Evolutionary conservation across 1,140 invertebrate species (phyloP), one percentile per base, ranked within the genome.

Genomic region (Lepidotrigona ventralis): DNA sequence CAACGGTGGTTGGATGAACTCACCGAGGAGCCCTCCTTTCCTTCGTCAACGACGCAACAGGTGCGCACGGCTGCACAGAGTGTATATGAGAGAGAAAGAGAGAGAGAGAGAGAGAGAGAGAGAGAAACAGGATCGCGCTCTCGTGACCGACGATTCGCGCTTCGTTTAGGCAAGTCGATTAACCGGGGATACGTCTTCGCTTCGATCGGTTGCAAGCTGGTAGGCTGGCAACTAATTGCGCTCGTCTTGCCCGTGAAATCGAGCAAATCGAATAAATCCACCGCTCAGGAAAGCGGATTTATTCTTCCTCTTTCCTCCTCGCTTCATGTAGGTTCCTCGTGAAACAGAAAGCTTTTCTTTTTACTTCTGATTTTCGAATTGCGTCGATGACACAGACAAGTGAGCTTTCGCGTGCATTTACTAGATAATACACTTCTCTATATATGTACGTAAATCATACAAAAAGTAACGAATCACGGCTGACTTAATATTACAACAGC

Each of bases 231-330:
- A 70, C 71, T 75, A 81, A 81, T 81, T 81, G 15, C 60, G 26
- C 71, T 81, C 39, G 29, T 74, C 46, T 46, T 81, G n/a, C 71
- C 60, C 79, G 79, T 81, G 79, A 74, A 81, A 81, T 81, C 79
- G 79, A 54, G 71, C 53, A 56, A 81, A 74, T 81, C 58, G 78
- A 79, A 17, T 23, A 19, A 70, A 71, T 69, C 39, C 53, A 69
- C 11, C 53, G 29, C 1, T 1, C 0, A 21, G 4, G 15, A 33
- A 3, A 17, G 53, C 15, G 21, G 39, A 8, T 9, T 46, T 46
- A 46, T 46, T 46, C 39, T 8, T 6, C 39, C 39, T 9, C 6
- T 60, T n/a, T n/a, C 23, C 23, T 4, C 14, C 14, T n/a, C 58
- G 12, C 23, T n/a, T 14, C 11, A 23, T 21, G n/a, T n/a, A n/a